Percentiles rank a stretch among this genome's conserved stretches.
These are phyloP conservation scores for Drosophila percnosoma DNA, from an alignment of 2,888 invertebrate genomes.

Conservation along the genomic window DNA sequence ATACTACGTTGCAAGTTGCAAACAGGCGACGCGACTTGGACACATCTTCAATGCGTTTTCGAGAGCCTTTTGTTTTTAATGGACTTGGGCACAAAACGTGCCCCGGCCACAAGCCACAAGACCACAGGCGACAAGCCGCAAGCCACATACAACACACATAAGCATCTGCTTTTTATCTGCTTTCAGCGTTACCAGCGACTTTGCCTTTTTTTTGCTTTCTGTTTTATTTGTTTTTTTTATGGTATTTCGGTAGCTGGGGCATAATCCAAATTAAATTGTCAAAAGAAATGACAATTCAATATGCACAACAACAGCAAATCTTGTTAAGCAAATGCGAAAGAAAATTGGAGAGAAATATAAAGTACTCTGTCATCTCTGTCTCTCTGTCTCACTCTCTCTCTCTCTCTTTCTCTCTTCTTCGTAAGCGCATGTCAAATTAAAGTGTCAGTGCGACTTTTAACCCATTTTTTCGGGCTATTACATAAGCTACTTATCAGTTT, in stretches of 20 bases:
- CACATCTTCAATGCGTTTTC: slow-evolving; percentile 70
- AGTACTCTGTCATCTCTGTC: slow-evolving; percentile 67
- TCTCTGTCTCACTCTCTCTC: background rate
- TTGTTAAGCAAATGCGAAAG: slow-evolving; percentile 71
- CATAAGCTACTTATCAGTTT: slow-evolving; percentile 80
- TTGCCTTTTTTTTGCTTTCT: slow-evolving; percentile 16
- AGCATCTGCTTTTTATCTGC: slow-evolving; percentile 51
- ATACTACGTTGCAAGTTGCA: slow-evolving; percentile 14
- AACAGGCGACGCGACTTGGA: slow-evolving; percentile 34
- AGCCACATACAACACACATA: slow-evolving; percentile 21
- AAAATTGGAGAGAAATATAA: slow-evolving; percentile 62
- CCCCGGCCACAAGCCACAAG: slow-evolving; percentile 42
- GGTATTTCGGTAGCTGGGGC: slow-evolving; percentile 66
- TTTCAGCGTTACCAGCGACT: slow-evolving; percentile 4
- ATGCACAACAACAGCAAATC: slow-evolving; percentile 64
- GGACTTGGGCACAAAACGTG: slow-evolving; percentile 49
- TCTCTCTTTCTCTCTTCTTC: slow-evolving; percentile 1
- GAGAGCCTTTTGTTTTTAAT: slow-evolving; percentile 70
- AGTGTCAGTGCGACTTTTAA: slow-evolving; percentile 76
- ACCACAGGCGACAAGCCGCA: slow-evolving; percentile 13
- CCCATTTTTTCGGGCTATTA: slow-evolving; percentile 70
- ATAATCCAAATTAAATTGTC: slow-evolving; percentile 80
- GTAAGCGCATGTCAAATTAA: slow-evolving; percentile 74
- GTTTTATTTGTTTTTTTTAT: slow-evolving; percentile 18
- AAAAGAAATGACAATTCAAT: slow-evolving; percentile 81